Percentiles rank a stretch among this genome's conserved stretches.
These are phyloP conservation scores for Sycophila sp. DNA, from an alignment of 1,140 invertebrate genomes.

Conservation along the genomic window DNA sequence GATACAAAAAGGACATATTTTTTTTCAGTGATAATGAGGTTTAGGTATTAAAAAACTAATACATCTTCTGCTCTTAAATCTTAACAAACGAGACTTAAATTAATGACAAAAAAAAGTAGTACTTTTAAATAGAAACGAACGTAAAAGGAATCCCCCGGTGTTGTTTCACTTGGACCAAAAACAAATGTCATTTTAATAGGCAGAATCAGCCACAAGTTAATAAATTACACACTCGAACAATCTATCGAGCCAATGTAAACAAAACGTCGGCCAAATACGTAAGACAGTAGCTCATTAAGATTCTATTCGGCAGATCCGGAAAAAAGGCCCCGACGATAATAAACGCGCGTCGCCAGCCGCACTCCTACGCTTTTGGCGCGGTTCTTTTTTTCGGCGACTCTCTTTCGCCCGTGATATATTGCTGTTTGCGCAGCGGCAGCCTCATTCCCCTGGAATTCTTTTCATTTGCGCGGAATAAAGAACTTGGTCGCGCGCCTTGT, in stretches of 20 bases:
- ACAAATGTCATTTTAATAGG: background rate
- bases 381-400: slow-evolving; percentile 5
- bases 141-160: no score
- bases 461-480: slow-evolving; percentile 4
- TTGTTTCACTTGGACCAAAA: background rate
- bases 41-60: no score
- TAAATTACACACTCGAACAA: background rate
- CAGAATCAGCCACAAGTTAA: background rate
- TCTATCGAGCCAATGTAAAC: slow-evolving; percentile 3
- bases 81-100: no score
- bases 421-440: background rate
- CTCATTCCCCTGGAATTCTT: slow-evolving; percentile 12
- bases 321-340: slow-evolving; percentile 16
- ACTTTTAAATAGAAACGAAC: no score
- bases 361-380: background rate
- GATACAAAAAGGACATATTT: no score
- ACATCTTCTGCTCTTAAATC: no score
- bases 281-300: slow-evolving; percentile 58
- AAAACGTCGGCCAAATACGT: slow-evolving; percentile 43
- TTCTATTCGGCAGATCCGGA: slow-evolving; percentile 21
- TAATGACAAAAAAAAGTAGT: no score
- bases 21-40: no score
- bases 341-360: background rate
- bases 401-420: background rate
- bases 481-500: background rate